phyloP scores from a whole-genome alignment of 2,113 vertebrate genomes.

The Hippopotamus amphibius region DNA sequence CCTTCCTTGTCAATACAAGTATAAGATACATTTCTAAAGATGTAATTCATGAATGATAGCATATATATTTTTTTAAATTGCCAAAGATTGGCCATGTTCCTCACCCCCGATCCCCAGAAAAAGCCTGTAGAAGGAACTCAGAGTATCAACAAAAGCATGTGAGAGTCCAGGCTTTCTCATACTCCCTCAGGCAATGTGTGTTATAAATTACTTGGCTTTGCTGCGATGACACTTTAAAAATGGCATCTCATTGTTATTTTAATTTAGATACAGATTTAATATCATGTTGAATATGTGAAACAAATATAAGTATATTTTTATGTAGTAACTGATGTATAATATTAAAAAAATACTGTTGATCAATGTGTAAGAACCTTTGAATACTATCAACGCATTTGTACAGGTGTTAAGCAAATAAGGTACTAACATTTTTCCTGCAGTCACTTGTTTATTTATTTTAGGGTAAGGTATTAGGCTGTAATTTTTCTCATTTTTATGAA shows the following conservation, averaged over 20 bases:
- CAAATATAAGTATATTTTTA: background rate
- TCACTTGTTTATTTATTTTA: background rate
- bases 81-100: background rate
- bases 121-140: background rate
- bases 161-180: background rate
- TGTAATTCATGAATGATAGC: background rate
- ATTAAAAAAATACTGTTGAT: background rate
- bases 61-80: background rate
- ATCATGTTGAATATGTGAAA: background rate
- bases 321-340: background rate
- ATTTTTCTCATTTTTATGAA: background rate
- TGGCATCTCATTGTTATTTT: background rate
- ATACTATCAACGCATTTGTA: background rate
- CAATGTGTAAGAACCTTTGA: background rate
- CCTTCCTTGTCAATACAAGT: background rate
- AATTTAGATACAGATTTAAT: background rate
- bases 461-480: background rate
- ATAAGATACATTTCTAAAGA: background rate
- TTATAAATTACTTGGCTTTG: background rate
- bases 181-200: background rate
- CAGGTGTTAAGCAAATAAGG: background rate
- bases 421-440: background rate
- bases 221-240: background rate
- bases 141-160: background rate
- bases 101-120: fast-evolving